Evolutionary conservation across 2,797 vertebrate species (phyloP).

Genomic region (Phrynocephalus guinanensis): DNA sequence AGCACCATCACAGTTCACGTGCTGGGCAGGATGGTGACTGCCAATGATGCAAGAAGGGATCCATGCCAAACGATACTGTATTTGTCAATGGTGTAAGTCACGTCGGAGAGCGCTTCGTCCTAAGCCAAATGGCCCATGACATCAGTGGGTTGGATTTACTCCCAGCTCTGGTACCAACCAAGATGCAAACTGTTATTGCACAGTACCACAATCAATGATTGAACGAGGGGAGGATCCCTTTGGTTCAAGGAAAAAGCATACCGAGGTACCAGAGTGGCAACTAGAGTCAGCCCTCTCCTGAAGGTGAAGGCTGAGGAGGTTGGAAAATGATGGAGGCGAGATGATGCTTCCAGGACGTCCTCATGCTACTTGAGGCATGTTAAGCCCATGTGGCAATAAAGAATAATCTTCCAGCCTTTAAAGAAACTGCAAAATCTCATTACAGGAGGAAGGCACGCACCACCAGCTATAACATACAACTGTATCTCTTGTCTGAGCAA

Average conservation of each 20-base stretch:
- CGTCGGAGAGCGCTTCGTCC: neutral
- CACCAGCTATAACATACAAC: neutral
- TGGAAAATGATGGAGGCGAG: neutral
- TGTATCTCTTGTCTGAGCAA: neutral
- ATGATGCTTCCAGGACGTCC: neutral
- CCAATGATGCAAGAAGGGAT: constrained; percentile 1
- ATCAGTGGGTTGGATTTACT: neutral
- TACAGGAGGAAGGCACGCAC: neutral
- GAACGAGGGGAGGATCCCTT: neutral
- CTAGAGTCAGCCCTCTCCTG: neutral
- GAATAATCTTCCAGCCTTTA: neutral
- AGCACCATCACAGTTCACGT: no score
- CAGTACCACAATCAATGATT: neutral
- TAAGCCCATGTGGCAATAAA: neutral
- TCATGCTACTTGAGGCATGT: neutral
- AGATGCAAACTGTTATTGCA: neutral
- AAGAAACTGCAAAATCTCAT: neutral
- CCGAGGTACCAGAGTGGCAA: neutral
- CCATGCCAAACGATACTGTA: neutral
- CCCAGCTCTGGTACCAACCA: neutral
- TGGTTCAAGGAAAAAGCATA: neutral
- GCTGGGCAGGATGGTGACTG: neutral
- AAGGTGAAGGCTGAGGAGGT: no score
- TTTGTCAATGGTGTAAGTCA: neutral
- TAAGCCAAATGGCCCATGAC: neutral